These are phyloP conservation scores for Xyrauchen texanus DNA, from an alignment of 2,113 vertebrate genomes.

Conservation along the genomic window DNA sequence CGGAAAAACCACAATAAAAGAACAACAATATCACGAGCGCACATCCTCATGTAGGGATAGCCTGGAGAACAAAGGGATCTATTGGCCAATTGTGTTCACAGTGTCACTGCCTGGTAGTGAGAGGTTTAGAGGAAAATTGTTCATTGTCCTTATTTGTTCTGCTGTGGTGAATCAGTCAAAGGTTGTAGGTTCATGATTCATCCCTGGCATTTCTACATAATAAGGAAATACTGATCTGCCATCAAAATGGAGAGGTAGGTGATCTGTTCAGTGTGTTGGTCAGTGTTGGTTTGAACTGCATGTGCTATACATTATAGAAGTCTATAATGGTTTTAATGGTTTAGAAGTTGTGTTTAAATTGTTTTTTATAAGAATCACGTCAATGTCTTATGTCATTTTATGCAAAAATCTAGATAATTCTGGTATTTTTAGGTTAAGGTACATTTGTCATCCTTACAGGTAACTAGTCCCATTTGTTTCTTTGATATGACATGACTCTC, in stretches of 20 bases:
- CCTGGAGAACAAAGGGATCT: constrained; percentile 66
- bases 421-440: too few relatives aligned
- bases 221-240: constrained; percentile 33
- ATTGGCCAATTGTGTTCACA: constrained; percentile 63
- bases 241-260: constrained; percentile 66
- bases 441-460: too few relatives aligned
- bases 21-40: constrained; percentile 37
- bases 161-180: constrained; percentile 56
- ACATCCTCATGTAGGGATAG: constrained; percentile 27
- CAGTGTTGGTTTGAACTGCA: neutral
- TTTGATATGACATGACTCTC: too few relatives aligned
- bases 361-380: too few relatives aligned
- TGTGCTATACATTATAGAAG: neutral
- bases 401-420: too few relatives aligned
- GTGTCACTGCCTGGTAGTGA: constrained; percentile 73
- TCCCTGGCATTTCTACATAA: constrained; percentile 46
- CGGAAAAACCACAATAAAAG: constrained; percentile 46
- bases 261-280: constrained; percentile 5
- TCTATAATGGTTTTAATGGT: neutral
- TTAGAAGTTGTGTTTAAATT: too few relatives aligned
- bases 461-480: too few relatives aligned
- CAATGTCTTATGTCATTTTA: too few relatives aligned
- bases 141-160: constrained; percentile 70
- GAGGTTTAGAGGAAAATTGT: constrained; percentile 68
- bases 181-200: constrained; percentile 56